Evolutionary conservation across 1,140 invertebrate species (phyloP).

Genomic region (Dufourea novaeangliae): DNA sequence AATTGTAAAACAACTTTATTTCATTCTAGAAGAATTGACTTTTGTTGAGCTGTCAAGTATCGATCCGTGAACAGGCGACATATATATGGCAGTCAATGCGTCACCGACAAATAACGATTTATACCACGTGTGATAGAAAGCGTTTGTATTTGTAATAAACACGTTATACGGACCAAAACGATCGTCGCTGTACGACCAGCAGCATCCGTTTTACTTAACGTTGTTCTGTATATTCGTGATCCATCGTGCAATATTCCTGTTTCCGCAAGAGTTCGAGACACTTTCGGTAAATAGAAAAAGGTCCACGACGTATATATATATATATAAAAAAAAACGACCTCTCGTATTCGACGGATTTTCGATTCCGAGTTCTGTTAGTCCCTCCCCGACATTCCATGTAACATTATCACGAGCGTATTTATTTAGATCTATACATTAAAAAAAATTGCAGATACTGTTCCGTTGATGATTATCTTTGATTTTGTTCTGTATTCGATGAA

Average conservation of each 20-base stretch:
- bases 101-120: too few relatives aligned
- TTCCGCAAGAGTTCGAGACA: background rate
- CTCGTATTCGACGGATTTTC: conserved; percentile 8
- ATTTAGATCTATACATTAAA: background rate
- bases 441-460: conserved; percentile 19
- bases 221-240: conserved; percentile 19
- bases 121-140: too few relatives aligned
- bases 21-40: too few relatives aligned
- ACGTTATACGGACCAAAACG: conserved; percentile 31
- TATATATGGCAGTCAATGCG: too few relatives aligned
- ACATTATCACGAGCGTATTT: conserved; percentile 33
- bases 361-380: conserved; percentile 1
- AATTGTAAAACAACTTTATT: too few relatives aligned
- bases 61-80: too few relatives aligned
- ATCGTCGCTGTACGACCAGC: conserved; percentile 15
- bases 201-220: conserved; percentile 6
- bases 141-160: conserved; percentile 14
- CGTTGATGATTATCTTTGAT: background rate
- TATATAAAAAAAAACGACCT: too few relatives aligned
- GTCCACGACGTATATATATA: conserved; percentile 8
- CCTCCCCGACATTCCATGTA: conserved; percentile 45
- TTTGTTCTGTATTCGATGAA: background rate
- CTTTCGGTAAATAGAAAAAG: background rate
- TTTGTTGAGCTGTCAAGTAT: too few relatives aligned
- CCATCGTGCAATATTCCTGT: conserved; percentile 7